A percentile compares a stretch with the other conserved stretches of the same genome.
Evolutionary conservation across 2,888 invertebrate genomes (phyloP).

Genomic region (Scaptomyza parva): DNA sequence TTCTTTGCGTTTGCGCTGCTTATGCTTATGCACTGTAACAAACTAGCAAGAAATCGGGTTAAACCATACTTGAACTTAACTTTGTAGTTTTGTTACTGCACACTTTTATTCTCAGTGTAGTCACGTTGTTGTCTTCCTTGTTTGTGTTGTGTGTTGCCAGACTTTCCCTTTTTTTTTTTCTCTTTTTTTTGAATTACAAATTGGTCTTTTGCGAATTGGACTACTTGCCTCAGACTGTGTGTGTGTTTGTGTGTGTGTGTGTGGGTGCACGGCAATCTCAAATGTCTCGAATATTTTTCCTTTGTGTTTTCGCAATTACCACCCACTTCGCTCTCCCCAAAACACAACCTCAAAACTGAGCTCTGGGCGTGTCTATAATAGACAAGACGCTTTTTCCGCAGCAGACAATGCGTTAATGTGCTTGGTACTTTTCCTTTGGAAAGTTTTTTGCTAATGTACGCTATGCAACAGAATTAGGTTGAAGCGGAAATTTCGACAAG

Average conservation of each 20-base stretch:
- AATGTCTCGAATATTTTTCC: conserved; percentile 22
- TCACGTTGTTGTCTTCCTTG: conserved; percentile 16
- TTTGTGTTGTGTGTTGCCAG: not conserved
- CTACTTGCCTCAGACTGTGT: not conserved
- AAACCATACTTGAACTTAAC: not conserved
- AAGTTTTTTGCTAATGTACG: conserved; percentile 9
- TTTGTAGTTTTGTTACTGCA: no score
- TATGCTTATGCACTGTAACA: conserved; percentile 4
- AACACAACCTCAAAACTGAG: conserved; percentile 2
- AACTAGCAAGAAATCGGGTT: not conserved
- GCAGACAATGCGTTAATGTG: conserved; percentile 17
- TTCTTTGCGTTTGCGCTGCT: conserved; percentile 47
- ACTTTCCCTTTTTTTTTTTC: conserved; percentile 46
- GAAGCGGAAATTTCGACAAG: no score
- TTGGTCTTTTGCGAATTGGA: conserved; percentile 4
- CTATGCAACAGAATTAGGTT: not conserved
- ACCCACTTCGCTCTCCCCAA: not conserved
- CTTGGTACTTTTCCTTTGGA: conserved; percentile 7
- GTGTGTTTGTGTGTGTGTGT: not conserved
- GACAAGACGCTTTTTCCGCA: conserved; percentile 5
- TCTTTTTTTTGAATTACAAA: conserved; percentile 11
- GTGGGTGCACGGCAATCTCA: conserved; percentile 2
- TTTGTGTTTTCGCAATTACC: conserved; percentile 35
- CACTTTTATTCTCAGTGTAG: conserved; percentile 1
- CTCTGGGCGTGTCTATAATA: conserved; percentile 41